Base-by-base conservation (phyloP, 1,140 invertebrate species). In the Scaptomyza montana region DNA sequence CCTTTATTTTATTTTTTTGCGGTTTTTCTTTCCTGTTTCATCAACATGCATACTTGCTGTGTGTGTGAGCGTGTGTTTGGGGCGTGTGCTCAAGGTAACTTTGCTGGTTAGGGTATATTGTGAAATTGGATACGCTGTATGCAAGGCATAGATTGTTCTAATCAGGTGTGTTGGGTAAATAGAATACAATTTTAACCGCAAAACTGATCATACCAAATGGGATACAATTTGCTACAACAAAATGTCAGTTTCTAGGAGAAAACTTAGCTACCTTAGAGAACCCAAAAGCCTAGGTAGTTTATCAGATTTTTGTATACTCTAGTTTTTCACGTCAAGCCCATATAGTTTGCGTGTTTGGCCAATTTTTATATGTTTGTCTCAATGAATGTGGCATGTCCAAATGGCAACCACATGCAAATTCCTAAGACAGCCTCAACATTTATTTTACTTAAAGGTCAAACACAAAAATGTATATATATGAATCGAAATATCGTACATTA, bases 351-450 rank as follows among this genome's bases (percentile, higher is more conserved):
- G 82, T 87, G 82, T 67, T 72, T 69, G 76, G 62, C 67, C 84
- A 89, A 87, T 87, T 87, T 77, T 79, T 79, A 84, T 87, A 84
- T 82, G 47, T 82, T 45, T 78, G 51, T 89, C 76, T 87, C 68
- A 79, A 89, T 82, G 75, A 76, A 66, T 72, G 81, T 80, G 59
- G 62, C 74, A 78, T 65, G 33, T 80, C 72, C 55, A 61, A 61
- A 75, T 53, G 75, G 68, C 65, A 77, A 69, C 54, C 65, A 43
- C 53, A 54, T 56, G 60, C 76, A 71, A 79, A 60, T 77, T 85
- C 67, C 84, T 67, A 66, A 39, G 36, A 59, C 41, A 76, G 69
- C 82, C 84, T 79, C 84, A 76, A 77, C 79, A 74, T 62, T 76
- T 89, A 70, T 69, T 33, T 45, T 30, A 2, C 16, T 46, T 28